Evolutionary conservation across 1,140 invertebrate species (phyloP).

Genomic region (Drosophila tsacasi): DNA sequence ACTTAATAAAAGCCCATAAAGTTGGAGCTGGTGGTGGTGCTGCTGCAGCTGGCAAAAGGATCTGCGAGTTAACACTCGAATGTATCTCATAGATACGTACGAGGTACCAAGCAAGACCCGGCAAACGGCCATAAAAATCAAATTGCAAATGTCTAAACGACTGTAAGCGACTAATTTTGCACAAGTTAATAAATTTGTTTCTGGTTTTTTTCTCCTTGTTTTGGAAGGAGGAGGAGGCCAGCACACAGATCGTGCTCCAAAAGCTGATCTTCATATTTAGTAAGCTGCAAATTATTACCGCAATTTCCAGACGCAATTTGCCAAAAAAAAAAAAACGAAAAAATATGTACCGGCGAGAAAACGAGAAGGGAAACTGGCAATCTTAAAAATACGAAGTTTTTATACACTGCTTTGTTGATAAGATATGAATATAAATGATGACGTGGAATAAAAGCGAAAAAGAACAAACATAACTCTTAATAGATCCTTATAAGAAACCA

Average conservation of each 20-base stretch:
- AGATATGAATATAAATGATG: no score
- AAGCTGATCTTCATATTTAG: conserved; percentile 82
- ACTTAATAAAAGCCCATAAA: conserved; percentile 59
- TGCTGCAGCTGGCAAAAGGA: conserved; percentile 40
- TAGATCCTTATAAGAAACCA: no score
- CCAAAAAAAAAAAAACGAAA: conserved; percentile 59
- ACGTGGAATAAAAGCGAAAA: no score
- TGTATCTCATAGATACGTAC: conserved; percentile 70
- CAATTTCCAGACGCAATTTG: conserved; percentile 82
- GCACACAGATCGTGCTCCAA: conserved; percentile 50
- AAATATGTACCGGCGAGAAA: conserved; percentile 7
- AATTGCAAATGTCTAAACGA: conserved; percentile 81
- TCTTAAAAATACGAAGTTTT: no score
- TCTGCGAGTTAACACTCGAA: conserved; percentile 28
- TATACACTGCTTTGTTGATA: not conserved
- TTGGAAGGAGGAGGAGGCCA: conserved; percentile 15
- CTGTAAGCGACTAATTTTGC: conserved; percentile 82
- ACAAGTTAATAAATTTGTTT: conserved; percentile 81
- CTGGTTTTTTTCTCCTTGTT: conserved; percentile 11
- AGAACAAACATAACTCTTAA: no score
- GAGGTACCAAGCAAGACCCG: conserved; percentile 7
- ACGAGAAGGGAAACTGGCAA: not conserved
- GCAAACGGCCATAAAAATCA: conserved; percentile 74
- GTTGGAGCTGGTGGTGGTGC: not conserved
- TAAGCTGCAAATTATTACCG: conserved; percentile 79